A percentile compares a stretch with the other conserved stretches of the same genome.
Evolutionary conservation across 2,113 vertebrate species (phyloP).

Genomic region (Plecotus auritus): DNA sequence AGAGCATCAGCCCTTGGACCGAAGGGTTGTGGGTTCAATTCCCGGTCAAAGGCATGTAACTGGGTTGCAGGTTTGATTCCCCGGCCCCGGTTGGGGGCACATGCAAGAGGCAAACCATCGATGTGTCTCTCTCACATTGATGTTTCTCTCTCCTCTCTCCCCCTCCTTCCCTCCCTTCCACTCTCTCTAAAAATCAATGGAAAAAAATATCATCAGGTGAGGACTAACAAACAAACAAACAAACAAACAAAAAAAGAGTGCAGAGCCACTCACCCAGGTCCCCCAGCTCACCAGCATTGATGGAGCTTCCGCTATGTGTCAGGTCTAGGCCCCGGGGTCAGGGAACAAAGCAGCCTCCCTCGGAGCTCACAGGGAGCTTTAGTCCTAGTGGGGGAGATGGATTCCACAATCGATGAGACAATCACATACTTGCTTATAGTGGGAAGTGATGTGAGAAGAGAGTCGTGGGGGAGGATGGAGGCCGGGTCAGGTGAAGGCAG

Average conservation of each 20-base stretch:
- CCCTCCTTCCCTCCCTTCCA: too few species aligned
- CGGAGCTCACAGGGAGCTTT: neutral
- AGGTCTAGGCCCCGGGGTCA: neutral
- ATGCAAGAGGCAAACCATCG: too few species aligned
- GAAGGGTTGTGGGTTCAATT: too few species aligned
- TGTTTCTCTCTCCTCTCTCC: too few species aligned
- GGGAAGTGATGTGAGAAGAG: neutral
- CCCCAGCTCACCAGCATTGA: neutral
- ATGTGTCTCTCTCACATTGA: too few species aligned
- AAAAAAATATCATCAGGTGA: too few species aligned
- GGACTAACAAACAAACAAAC: too few species aligned
- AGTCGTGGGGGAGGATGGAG: neutral
- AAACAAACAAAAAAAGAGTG: neutral
- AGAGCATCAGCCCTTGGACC: too few species aligned
- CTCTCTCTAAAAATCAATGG: too few species aligned
- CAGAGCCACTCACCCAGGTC: neutral
- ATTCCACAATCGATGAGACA: neutral
- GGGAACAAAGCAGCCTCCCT: neutral
- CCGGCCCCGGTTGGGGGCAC: too few species aligned
- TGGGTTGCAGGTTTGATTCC: too few species aligned
- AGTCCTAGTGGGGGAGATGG: neutral
- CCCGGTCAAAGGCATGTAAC: too few species aligned
- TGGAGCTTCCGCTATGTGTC: neutral
- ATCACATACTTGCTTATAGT: neutral
- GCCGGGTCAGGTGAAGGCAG: fast-evolving